These are phyloP conservation scores for Drymonia ruficornis DNA, from an alignment of 2,888 invertebrate genomes.

Conservation along the genomic window DNA sequence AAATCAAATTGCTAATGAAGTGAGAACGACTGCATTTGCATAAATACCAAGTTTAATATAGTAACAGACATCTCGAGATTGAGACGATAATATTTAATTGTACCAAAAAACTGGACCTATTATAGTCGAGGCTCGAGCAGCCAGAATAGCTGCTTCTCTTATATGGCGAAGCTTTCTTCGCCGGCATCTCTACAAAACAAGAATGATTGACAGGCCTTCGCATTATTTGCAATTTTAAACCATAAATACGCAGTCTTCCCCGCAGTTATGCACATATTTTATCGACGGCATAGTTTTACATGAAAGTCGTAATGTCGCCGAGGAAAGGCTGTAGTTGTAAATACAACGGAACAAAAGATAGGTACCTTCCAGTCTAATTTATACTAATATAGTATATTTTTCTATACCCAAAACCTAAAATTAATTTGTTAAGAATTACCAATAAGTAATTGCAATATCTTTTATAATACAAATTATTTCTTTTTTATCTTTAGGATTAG, in stretches of 20 bases:
- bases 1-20: slow-evolving; percentile 24
- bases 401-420: no score
- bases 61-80: slow-evolving; percentile 30
- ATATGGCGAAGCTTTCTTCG: slow-evolving; percentile 68
- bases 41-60: slow-evolving; percentile 27
- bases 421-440: no score
- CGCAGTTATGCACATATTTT: slow-evolving; percentile 54
- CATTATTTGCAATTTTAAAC: slow-evolving; percentile 58
- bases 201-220: slow-evolving; percentile 71
- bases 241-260: slow-evolving; percentile 57
- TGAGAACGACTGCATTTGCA: slow-evolving; percentile 18
- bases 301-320: slow-evolving; percentile 28
- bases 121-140: slow-evolving; percentile 38
- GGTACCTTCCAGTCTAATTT: no score
- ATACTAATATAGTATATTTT: no score
- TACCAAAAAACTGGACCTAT: slow-evolving; percentile 44
- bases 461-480: no score
- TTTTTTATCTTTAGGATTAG: no score
- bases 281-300: slow-evolving; percentile 36
- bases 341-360: background rate
- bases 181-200: slow-evolving; percentile 61
- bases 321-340: background rate
- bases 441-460: no score
- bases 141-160: slow-evolving; percentile 42
- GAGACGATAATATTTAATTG: slow-evolving; percentile 33